Evolutionary conservation across 2,113 vertebrate genomes (phyloP).

Genomic region (Ciconia maguari): DNA sequence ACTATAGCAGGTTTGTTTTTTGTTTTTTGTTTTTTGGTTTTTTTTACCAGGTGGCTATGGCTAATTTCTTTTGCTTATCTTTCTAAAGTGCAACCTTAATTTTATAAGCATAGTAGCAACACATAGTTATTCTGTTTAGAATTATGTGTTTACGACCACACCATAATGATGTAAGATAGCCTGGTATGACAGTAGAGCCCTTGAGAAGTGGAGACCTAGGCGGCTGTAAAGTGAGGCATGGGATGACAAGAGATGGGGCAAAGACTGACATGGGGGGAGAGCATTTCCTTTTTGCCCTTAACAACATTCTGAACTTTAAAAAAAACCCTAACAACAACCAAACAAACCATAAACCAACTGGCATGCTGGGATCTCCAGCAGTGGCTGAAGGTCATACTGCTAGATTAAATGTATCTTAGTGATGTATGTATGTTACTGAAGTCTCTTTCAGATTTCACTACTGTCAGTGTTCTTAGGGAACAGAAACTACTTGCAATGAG

Average conservation of each 20-base stretch:
- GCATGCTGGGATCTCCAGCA: background rate
- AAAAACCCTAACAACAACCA: background rate
- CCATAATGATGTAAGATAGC: background rate
- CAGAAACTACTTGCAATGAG: background rate
- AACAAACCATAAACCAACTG: background rate
- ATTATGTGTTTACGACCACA: background rate
- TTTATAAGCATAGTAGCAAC: background rate
- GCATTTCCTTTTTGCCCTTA: background rate
- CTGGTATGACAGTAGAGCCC: background rate
- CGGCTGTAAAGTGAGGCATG: background rate
- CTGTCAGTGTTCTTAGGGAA: background rate
- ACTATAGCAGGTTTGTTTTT: background rate
- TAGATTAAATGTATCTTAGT: background rate
- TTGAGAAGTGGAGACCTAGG: background rate
- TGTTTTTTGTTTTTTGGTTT: background rate
- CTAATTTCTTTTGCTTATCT: background rate
- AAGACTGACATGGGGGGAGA: background rate
- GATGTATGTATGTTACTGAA: background rate
- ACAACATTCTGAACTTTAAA: background rate
- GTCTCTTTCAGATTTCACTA: background rate
- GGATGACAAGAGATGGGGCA: background rate
- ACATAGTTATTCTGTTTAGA: background rate
- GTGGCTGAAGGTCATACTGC: background rate
- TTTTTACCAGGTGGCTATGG: background rate
- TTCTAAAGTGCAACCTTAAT: background rate